These are phyloP conservation scores for Phocoena phocoena DNA, from an alignment of 2,113 vertebrate genomes.

Conservation along the genomic window DNA sequence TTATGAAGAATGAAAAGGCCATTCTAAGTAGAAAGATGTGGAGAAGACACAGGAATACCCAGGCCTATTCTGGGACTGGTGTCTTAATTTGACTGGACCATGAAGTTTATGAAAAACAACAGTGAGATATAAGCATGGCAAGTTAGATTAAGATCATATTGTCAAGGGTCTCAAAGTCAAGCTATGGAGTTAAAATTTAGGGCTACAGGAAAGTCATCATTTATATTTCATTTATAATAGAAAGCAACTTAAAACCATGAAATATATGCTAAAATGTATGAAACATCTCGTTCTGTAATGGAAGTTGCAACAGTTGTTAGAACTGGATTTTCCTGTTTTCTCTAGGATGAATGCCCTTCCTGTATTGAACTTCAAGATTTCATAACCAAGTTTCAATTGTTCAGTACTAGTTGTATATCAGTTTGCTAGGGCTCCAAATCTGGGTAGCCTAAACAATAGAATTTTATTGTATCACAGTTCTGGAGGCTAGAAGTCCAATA, in stretches of 20 bases:
- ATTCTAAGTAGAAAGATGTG: background rate
- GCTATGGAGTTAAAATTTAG: background rate
- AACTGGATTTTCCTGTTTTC: constrained; percentile 24
- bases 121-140: background rate
- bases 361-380: background rate
- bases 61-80: background rate
- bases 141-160: background rate
- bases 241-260: background rate
- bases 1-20: background rate
- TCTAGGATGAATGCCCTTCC: background rate
- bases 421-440: background rate
- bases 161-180: background rate
- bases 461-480: background rate
- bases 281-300: background rate
- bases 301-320: background rate
- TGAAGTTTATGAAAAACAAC: background rate
- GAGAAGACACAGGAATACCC: background rate
- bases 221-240: background rate
- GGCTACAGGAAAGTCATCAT: background rate
- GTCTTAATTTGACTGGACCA: background rate
- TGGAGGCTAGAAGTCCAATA: background rate
- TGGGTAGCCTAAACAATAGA: background rate
- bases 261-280: background rate
- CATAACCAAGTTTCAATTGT: constrained; percentile 1
- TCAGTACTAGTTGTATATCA: background rate